phyloP scores from a whole-genome alignment of 2,888 invertebrate species.

The Cryptocephalus moraei region DNA sequence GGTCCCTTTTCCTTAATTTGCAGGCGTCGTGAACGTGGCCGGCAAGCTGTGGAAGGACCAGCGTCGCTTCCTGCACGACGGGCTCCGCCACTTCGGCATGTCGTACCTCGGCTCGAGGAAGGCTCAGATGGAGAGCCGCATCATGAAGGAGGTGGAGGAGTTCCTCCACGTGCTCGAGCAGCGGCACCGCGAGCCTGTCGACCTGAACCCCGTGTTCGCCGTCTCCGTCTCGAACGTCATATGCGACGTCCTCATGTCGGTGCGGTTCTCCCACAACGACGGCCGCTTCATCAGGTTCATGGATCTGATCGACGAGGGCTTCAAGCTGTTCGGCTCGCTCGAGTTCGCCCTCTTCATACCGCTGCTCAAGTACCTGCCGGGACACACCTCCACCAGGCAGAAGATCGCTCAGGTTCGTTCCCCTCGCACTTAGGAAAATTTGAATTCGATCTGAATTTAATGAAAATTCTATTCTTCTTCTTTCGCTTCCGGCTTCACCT shows the following conservation, averaged over 20 bases:
- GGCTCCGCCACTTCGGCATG: constrained; percentile 79
- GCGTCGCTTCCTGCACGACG: constrained; percentile 76
- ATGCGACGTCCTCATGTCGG: constrained; percentile 83
- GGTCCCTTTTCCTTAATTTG: not conserved
- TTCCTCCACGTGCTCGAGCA: constrained; percentile 56
- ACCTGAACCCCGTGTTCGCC: constrained; percentile 65
- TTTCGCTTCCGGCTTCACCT: too few species aligned
- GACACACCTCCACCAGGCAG: constrained; percentile 40
- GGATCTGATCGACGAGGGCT: constrained; percentile 83
- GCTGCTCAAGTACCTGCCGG: constrained; percentile 54
- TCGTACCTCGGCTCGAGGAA: constrained; percentile 73
- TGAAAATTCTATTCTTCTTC: too few species aligned
- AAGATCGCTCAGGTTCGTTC: constrained; percentile 43
- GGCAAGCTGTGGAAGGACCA: constrained; percentile 87
- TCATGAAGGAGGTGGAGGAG: constrained; percentile 72
- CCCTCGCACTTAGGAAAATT: not conserved
- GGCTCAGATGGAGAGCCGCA: constrained; percentile 72
- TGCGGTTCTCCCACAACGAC: constrained; percentile 71
- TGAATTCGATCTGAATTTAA: too few species aligned
- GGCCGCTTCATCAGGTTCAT: constrained; percentile 68
- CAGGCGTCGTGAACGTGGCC: constrained; percentile 84
- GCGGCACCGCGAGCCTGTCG: constrained; percentile 57
- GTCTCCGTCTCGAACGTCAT: constrained; percentile 84
- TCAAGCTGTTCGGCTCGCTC: constrained; percentile 74
- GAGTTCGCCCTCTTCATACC: constrained; percentile 79